These are phyloP conservation scores for Atractosteus spatula DNA, from an alignment of 2,113 vertebrate species.

Conservation along the genomic window DNA sequence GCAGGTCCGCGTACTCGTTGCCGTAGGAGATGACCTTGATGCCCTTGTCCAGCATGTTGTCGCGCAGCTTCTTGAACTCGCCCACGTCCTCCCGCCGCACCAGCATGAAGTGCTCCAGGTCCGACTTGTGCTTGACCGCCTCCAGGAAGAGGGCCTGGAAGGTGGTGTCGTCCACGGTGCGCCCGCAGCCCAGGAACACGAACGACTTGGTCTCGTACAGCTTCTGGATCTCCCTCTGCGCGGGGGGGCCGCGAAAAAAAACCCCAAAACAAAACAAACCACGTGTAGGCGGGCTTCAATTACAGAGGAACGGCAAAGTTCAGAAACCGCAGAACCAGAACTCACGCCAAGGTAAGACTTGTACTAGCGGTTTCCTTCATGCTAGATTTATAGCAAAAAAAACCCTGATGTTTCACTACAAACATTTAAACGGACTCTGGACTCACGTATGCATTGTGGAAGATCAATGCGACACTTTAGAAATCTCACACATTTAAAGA, in stretches of 20 bases:
- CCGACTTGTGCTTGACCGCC: constrained; percentile 92
- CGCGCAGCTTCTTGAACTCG: constrained; percentile 90
- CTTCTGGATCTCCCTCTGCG: constrained; percentile 92
- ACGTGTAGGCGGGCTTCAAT: neutral
- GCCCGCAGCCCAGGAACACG: constrained; percentile 90
- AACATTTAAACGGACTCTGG: too few species aligned
- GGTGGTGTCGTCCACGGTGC: constrained; percentile 94
- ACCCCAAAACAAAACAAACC: neutral
- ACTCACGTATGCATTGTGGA: too few species aligned
- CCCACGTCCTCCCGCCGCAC: constrained; percentile 87
- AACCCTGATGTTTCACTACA: too few species aligned
- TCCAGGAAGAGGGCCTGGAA: constrained; percentile 96
- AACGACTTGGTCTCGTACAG: constrained; percentile 94
- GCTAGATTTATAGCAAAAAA: too few species aligned
- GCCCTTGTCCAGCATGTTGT: constrained; percentile 96
- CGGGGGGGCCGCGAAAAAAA: too few species aligned
- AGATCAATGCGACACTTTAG: too few species aligned
- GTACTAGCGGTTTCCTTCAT: too few species aligned
- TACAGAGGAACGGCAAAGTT: neutral
- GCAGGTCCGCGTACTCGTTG: constrained; percentile 83
- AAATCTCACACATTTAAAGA: too few species aligned
- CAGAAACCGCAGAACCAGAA: too few species aligned
- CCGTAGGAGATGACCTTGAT: constrained; percentile 96
- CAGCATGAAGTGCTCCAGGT: constrained; percentile 95
- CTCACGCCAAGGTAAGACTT: too few species aligned